Evolutionary conservation across 2,113 vertebrate species (phyloP), one percentile per base, ranked within the genome.

Genomic region (Protomyctophum bolini): DNA sequence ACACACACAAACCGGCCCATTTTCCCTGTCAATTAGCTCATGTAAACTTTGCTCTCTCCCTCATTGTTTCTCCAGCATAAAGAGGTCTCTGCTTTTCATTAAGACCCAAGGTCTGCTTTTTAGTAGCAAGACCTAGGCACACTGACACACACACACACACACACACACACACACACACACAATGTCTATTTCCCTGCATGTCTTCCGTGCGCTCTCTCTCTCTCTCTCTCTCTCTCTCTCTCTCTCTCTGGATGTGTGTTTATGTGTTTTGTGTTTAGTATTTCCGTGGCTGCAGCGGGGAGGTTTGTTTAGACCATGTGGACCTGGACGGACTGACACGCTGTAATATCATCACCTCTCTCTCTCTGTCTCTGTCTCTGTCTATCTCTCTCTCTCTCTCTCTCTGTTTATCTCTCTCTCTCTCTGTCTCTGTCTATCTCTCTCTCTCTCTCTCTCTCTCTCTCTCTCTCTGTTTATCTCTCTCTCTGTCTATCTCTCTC

Each of bases 61-160:
- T 87, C 83, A 79, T 88, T 89, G 89, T 88, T 88, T 92, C 88
- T 88, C 84, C 82, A 79, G 77, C 72, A 66, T 72, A 88, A 84
- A 83, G 77, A 80, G 79, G n/a, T 64, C 79, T 89, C 90, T 88
- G 88, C 82, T 87, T 89, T 91, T 88, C 80, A 92, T 92, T 91
- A 90, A 49, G 82, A 73, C 71, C 72, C 55, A 68, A 73, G 58
- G 76, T 75, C 86, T 51, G 59, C 11, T 64, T 82, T 6, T 72
- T 76, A 84, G 75, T 83, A 74, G 79, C 72, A 68, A 61, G 10
- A 47, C 70, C 70, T 67, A 78, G 51, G 0, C 10, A 2, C 45
- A 8, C 12, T 21, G 7, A 15, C 45, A 63, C 61, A 46, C 51
- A 51, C 72, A 66, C 61, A 54, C 56, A 76, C 29, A 12, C 1